Evolutionary conservation across 2,797 vertebrate genomes (phyloP).

Genomic region (Mormyrus proboscirostris): DNA sequence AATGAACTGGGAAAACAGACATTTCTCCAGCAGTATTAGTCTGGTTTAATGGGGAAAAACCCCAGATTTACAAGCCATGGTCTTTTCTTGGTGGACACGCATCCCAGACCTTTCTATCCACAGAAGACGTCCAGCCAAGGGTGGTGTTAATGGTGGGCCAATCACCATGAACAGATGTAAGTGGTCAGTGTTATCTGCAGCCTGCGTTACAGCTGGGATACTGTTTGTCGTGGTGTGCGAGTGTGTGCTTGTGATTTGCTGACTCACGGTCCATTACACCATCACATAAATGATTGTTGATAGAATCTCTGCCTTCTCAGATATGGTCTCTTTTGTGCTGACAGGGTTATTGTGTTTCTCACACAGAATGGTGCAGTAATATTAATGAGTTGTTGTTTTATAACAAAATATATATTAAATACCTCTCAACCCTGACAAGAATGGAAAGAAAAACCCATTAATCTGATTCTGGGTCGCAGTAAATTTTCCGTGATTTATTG

Average conservation of each 20-base stretch:
- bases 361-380: neutral
- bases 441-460: neutral
- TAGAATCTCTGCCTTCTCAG: slow-evolving; percentile 1
- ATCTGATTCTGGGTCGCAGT: neutral
- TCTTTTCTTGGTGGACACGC: neutral
- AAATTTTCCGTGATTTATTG: neutral
- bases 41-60: neutral
- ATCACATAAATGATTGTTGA: neutral
- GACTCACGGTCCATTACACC: neutral
- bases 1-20: neutral
- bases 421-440: neutral
- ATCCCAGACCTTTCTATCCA: neutral
- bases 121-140: neutral
- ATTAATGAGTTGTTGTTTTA: neutral
- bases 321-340: neutral
- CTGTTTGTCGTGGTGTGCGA: neutral
- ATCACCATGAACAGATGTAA: neutral
- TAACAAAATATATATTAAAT: neutral
- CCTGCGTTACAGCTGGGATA: neutral
- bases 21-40: neutral
- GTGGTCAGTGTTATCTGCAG: neutral
- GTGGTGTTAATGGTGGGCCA: neutral
- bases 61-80: neutral
- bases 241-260: neutral
- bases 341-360: neutral